Base-by-base conservation (phyloP, 2,797 vertebrate genomes). In the Chrosomus eos region DNA sequence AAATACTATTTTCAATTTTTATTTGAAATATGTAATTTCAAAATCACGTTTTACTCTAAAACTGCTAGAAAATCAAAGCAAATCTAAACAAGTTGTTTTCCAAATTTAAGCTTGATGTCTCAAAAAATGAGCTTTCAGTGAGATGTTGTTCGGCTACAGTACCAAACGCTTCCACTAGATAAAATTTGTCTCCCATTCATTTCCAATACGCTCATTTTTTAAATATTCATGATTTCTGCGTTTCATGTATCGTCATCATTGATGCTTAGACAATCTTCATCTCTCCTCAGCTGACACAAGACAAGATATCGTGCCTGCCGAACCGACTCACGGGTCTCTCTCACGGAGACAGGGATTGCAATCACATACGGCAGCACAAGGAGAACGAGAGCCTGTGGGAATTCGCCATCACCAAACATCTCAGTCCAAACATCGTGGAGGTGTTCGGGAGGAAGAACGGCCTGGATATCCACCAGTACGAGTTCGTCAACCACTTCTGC, bases 251-350 rank as follows among this genome's bases (percentile, higher is more conserved):
- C 6, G 18, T 45, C n/a, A 16, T 36, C 19, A 80, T 28, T 67
- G 43, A 51, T 21, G 7, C 55, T 48, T 6, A 33, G 3, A 45
- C n/a, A 48, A 14, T 78, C 43, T 80, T 45, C 31, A 16, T 85
- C 76, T 88, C 67, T 87, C 83, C 66, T 51, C 88, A 98, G 97
- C 95, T 98, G 82, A 97, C 97, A 0, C 97, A 97, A 84, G 97
- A 98, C 86, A 97, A 97, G 92, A 97, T 98, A 58, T 92, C 96
- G 1, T 98, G 97, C 82, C 95, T 98, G 74, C 97, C 97, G 23
- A 96, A 93, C 87, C 96, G 92, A 4, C 90, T 94, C 67, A 92
- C 93, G 66, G 94, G 91, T 66, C 87, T 88, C 1, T 93, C 93
- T 1, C 89, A 90, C 0, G 91, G 93, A 5, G 93, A 91, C 9